Evolutionary conservation across 1,140 invertebrate species (phyloP).

Genomic region (Brevipalpus yothersi): DNA sequence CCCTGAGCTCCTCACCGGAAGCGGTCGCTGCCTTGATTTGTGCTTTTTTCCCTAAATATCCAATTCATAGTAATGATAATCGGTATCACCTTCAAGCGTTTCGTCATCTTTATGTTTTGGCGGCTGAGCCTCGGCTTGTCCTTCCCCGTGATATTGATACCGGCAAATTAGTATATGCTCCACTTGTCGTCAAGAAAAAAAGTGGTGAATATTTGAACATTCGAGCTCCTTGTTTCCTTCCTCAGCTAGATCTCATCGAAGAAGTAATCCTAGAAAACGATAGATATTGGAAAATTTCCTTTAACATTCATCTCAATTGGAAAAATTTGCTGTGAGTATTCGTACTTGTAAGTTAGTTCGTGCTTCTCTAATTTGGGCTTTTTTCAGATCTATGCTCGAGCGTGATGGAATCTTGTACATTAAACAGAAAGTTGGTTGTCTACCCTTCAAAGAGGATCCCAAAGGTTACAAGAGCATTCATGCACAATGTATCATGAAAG

Average conservation of each 20-base stretch:
- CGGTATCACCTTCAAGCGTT: constrained; percentile 85
- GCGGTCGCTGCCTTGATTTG: constrained; percentile 66
- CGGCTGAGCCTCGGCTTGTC: constrained; percentile 60
- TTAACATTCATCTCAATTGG: constrained; percentile 59
- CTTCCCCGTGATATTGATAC: constrained; percentile 62
- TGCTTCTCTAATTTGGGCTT: not conserved
- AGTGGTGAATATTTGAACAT: constrained; percentile 29
- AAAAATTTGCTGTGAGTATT: constrained; percentile 37
- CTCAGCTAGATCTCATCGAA: constrained; percentile 45
- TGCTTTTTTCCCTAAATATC: constrained; percentile 88
- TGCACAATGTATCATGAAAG: constrained; percentile 52
- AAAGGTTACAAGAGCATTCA: constrained; percentile 37
- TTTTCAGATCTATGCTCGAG: constrained; percentile 28
- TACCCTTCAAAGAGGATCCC: constrained; percentile 65
- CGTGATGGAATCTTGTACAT: constrained; percentile 47
- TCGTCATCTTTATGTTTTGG: constrained; percentile 78
- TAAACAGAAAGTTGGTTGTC: constrained; percentile 63
- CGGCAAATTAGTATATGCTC: constrained; percentile 47
- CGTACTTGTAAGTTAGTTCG: not conserved
- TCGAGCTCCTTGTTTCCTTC: constrained; percentile 58
- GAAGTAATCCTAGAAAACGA: constrained; percentile 24
- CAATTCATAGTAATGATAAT: constrained; percentile 84
- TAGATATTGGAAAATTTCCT: constrained; percentile 61
- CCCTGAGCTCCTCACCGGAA: constrained; percentile 51
- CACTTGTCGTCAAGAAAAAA: constrained; percentile 33